Conservation (phyloP, 2,888 invertebrate genomes). For the Polydrusus tereticollis region DNA sequence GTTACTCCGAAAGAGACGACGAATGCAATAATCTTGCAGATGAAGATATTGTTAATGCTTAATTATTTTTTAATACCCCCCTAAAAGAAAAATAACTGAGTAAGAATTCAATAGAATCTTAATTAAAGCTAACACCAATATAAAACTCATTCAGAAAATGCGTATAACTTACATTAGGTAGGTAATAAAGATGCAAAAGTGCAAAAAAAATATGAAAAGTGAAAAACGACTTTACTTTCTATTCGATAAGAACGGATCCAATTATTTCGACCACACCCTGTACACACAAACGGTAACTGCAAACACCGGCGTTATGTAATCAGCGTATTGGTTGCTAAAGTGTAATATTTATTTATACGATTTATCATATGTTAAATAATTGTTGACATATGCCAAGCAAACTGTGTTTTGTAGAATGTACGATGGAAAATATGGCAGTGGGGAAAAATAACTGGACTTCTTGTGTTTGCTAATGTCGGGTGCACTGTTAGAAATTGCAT, state of each 20-base stretch:
- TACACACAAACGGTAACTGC: slow-evolving; percentile 21
- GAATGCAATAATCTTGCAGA: too few relatives aligned
- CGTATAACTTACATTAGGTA: too few relatives aligned
- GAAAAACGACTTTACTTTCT: slow-evolving; percentile 3
- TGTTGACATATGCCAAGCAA: slow-evolving; percentile 25
- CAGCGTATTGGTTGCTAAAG: slow-evolving; percentile 6
- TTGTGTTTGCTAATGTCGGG: slow-evolving; percentile 1
- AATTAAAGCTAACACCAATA: too few relatives aligned
- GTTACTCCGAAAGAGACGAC: too few relatives aligned
- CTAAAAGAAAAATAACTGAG: too few relatives aligned
- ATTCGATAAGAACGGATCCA: slow-evolving; percentile 5
- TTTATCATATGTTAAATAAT: slow-evolving; percentile 29
- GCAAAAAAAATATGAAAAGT: not conserved
- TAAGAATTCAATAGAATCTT: too few relatives aligned
- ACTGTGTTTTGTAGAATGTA: slow-evolving; percentile 19
- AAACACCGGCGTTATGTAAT: slow-evolving; percentile 5
- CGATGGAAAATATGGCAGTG: not conserved
- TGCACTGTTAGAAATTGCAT: slow-evolving; percentile 1
- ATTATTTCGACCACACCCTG: slow-evolving; percentile 18
- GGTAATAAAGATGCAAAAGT: too few relatives aligned
- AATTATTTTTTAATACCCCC: too few relatives aligned
- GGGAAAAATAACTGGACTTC: not conserved
- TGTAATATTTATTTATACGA: slow-evolving; percentile 33
- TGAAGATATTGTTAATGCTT: too few relatives aligned
- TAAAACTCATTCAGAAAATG: too few relatives aligned